Evolutionary conservation across 2,113 vertebrate species (phyloP).

Genomic region (Ptyas mucosa): DNA sequence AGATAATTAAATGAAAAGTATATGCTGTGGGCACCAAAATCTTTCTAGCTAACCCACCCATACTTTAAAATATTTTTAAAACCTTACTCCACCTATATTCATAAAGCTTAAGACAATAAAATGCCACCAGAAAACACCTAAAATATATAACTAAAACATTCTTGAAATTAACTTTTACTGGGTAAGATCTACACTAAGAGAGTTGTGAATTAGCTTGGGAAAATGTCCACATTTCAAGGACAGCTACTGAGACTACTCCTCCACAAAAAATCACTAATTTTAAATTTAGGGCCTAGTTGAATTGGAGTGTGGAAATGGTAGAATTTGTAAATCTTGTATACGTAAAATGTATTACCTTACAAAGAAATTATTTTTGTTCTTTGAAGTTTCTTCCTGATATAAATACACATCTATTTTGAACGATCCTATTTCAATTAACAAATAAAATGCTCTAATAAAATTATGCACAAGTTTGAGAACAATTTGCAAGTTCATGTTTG

Average conservation of each 20-base stretch:
- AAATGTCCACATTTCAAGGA: background rate
- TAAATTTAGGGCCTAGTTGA: background rate
- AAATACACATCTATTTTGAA: background rate
- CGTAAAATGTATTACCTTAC: background rate
- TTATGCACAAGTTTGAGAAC: background rate
- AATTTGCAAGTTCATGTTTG: background rate
- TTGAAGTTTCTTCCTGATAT: background rate
- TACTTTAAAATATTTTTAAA: background rate
- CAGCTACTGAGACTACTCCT: background rate
- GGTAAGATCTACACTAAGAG: background rate
- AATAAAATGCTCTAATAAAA: background rate
- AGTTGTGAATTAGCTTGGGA: background rate
- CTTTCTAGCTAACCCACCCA: background rate
- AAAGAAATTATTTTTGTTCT: background rate
- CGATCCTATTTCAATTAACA: background rate
- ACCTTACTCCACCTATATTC: background rate
- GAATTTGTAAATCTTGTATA: conserved; percentile 1
- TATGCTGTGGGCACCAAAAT: background rate
- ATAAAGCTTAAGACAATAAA: background rate
- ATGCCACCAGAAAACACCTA: background rate
- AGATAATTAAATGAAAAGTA: background rate
- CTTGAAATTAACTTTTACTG: background rate
- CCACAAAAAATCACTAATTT: background rate
- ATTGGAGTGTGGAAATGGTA: background rate
- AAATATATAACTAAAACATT: background rate